These are phyloP conservation scores for Napeogenes sylphis DNA, from an alignment of 2,888 invertebrate species.

Conservation along the genomic window DNA sequence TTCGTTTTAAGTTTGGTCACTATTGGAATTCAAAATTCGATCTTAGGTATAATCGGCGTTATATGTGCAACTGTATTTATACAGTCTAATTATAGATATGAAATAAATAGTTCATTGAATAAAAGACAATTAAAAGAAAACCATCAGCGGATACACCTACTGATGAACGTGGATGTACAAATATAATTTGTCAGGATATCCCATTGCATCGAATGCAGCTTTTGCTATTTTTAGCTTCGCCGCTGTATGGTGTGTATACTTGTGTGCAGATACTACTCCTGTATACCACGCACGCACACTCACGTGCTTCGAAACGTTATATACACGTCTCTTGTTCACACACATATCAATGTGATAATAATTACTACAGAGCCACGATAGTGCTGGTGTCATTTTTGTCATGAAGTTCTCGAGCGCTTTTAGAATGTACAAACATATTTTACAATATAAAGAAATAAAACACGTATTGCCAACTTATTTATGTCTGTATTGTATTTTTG, in stretches of 20 bases:
- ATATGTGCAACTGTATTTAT: no score
- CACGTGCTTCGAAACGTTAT: constrained; percentile 7
- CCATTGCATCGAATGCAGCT: constrained; percentile 49
- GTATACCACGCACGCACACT: constrained; percentile 28
- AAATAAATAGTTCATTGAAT: no score
- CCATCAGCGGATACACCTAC: constrained; percentile 49
- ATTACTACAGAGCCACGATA: constrained; percentile 13
- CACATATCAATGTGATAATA: constrained; percentile 6
- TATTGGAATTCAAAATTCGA: no score
- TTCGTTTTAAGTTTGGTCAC: no score
- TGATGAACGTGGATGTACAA: constrained; percentile 62
- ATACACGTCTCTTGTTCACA: constrained; percentile 1
- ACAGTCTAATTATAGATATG: no score
- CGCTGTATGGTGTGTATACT: constrained; percentile 21
- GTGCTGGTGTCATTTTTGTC: constrained; percentile 33
- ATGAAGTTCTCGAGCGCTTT: constrained; percentile 29
- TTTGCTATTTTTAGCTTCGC: constrained; percentile 37
- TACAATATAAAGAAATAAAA: constrained; percentile 23
- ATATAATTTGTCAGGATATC: constrained; percentile 76
- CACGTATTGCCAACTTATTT: constrained; percentile 21
- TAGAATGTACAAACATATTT: constrained; percentile 25
- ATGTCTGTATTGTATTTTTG: constrained; percentile 16
- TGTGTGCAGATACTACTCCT: background rate
- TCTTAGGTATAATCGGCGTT: no score
- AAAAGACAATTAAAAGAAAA: no score